Conservation (phyloP, 2,888 invertebrate genomes). For the Hirudinaria manillensis region DNA sequence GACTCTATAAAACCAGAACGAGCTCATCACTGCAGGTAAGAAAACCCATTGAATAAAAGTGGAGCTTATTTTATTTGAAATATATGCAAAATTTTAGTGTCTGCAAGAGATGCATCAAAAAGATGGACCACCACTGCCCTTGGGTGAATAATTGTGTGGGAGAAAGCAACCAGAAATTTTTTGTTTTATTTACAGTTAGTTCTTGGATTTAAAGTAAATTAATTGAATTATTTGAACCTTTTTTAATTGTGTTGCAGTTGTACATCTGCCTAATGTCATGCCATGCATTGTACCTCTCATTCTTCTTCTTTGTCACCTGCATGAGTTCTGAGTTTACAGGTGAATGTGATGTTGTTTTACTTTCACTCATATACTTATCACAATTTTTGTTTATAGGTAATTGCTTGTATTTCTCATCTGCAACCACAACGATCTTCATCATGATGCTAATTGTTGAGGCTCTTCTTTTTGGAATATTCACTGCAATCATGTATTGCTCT, state of each 20-base stretch:
- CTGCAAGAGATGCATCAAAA: constrained; percentile 72
- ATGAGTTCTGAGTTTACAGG: constrained; percentile 84
- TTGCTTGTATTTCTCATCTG: constrained; percentile 86
- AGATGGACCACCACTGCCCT: constrained; percentile 85
- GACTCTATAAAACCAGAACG: constrained; percentile 75
- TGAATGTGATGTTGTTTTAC: constrained; percentile 41
- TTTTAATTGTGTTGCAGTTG: constrained; percentile 63
- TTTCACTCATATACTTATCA: background rate
- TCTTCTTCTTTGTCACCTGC: constrained; percentile 88
- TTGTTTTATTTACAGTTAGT: constrained; percentile 74
- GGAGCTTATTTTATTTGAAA: constrained; percentile 49
- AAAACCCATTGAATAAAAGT: too few species aligned
- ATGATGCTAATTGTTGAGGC: constrained; percentile 73
- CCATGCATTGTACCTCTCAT: constrained; percentile 82
- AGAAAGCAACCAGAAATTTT: constrained; percentile 98
- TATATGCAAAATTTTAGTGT: constrained; percentile 66
- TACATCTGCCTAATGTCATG: constrained; percentile 92
- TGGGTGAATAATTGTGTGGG: constrained; percentile 99
- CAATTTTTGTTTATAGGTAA: constrained; percentile 55
- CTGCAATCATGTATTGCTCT: constrained; percentile 91
- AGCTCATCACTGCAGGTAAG: constrained; percentile 72
- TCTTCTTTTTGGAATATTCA: constrained; percentile 91
- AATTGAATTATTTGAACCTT: background rate
- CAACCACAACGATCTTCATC: constrained; percentile 73
- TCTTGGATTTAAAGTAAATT: background rate